These are phyloP conservation scores for Papilio polyxenes DNA, from an alignment of 1,140 invertebrate genomes.

Conservation along the genomic window DNA sequence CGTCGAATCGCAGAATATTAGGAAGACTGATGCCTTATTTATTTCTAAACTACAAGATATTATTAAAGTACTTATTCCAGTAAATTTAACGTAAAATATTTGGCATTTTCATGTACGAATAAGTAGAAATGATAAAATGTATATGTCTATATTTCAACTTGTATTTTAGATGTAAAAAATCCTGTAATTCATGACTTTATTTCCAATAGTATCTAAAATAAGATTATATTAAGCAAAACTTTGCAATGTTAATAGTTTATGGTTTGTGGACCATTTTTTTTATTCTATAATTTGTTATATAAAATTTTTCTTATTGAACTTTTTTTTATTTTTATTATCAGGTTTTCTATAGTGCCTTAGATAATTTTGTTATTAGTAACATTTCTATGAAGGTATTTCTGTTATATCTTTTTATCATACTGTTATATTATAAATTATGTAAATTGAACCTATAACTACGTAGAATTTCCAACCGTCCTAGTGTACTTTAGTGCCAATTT, in stretches of 20 bases:
- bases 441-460: constrained; percentile 8
- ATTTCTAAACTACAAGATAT: constrained; percentile 61
- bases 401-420: not conserved
- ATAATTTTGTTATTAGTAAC: constrained; percentile 13
- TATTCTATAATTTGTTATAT: not conserved
- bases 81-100: constrained; percentile 36
- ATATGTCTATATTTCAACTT: not conserved
- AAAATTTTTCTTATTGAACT: not conserved
- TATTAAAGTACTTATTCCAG: constrained; percentile 58
- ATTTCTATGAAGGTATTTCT: not conserved
- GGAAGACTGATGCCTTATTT: constrained; percentile 71
- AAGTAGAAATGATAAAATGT: constrained; percentile 40
- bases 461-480: constrained; percentile 56
- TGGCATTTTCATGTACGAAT: constrained; percentile 29
- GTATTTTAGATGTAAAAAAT: constrained; percentile 2
- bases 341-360: constrained; percentile 29
- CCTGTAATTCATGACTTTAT: not conserved
- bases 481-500: constrained; percentile 61
- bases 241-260: not conserved
- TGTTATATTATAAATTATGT: not conserved
- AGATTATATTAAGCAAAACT: not conserved
- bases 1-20: constrained; percentile 53
- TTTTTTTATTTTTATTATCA: not conserved
- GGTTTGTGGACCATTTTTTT: constrained; percentile 39
- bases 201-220: not conserved